Evolutionary conservation across 2,888 invertebrate genomes (phyloP), one percentile per base, ranked within the genome.

Genomic region (Flexamia atlantica): DNA sequence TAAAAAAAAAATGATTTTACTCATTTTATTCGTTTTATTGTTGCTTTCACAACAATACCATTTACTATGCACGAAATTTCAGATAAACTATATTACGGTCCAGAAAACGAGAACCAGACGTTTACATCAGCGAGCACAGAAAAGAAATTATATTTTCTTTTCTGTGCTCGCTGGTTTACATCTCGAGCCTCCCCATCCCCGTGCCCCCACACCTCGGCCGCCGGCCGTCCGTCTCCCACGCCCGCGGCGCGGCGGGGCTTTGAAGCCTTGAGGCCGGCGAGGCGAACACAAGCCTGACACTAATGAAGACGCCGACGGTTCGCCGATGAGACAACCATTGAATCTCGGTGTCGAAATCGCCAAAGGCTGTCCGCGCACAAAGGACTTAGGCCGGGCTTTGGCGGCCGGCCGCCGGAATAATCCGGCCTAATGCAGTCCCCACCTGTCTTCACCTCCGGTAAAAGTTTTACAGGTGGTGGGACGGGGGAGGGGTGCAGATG

Each of bases 291-390:
- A 40, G 40, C 36, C 70, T 70, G 70, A 70, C 70, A 70, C 70
- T 70, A 70, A 70, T 70, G 70, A 70, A 70, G 70, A 70, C 70
- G 40, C 64, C 20, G 40, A 32, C 40, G 40, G 28, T 36, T 25
- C 23, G 40, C 2, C 20, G 36, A 10, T n/a, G n/a, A 20, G 70
- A 70, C 36, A 64, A 12, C 70, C 40, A 70, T 70, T 70, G 36
- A 70, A 40, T 64, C 64, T 30, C 40, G 70, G 70, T 70, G 70
- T 70, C 36, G 70, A 70, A 70, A 70, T 70, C 70, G 70, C 70
- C 1, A 40, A 70, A 70, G 40, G 70, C 70, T 64, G 64, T 40
- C 70, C 70, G 40, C 20, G 70, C 23, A 70, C 70, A 70, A 70
- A 17, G 17, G 68, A 32, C 32, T 68, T 32, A 32, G 28, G 68